Base-by-base conservation (phyloP, 92 coral and sea anemone genomes). In the Zoanthus solanderi region DNA sequence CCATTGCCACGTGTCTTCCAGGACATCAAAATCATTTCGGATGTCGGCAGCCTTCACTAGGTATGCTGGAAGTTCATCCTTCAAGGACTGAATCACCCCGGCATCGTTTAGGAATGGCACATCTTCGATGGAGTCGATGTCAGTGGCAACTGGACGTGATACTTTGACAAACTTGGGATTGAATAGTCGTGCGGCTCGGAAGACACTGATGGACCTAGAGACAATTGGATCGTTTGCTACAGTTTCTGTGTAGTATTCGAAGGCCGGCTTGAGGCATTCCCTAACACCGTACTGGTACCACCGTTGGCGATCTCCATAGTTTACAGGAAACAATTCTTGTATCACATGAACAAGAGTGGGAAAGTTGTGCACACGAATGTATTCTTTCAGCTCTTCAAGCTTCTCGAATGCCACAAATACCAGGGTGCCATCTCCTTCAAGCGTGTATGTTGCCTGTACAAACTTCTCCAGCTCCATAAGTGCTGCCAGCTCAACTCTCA, bases 21-120 rank as follows among this genome's bases (percentile, higher is more conserved):
- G 83, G 72, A 78, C 30, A 72, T 88, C 74, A 44, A 80, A 88
- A 71, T 56, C 90, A 88, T 88, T 75, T 79, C 58, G 86, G 79
- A 87, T 78, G 77, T 87, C 72, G 32, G 78, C 78, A 75, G 78
- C 78, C 34, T 75, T 75, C 18, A 75, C 78, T 7, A 72, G 9
- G 77, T 86, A 86, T 5, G 72, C 86, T 0, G 86, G 79, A 3
- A 87, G 90, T 53, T 87, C 86, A 78, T 78, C 78, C 79, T 87
- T 78, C 56, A 87, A 32, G 47, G 90, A 23, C 90, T 78, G 82
- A 10, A 88, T 68, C 72, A 34, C 44, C 37, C 61, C 61, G 56
- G 60, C 72, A 52, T 78, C 75, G 56, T 53, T 71, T 31, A 88
- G 82, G 47, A 79, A 79, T 31, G 87, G 87, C 69, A 79, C 87